A percentile compares a stretch with the other conserved stretches of the same genome.
These are phyloP conservation scores for Galleria mellonella DNA, from an alignment of 1,140 invertebrate genomes.

Conservation along the genomic window DNA sequence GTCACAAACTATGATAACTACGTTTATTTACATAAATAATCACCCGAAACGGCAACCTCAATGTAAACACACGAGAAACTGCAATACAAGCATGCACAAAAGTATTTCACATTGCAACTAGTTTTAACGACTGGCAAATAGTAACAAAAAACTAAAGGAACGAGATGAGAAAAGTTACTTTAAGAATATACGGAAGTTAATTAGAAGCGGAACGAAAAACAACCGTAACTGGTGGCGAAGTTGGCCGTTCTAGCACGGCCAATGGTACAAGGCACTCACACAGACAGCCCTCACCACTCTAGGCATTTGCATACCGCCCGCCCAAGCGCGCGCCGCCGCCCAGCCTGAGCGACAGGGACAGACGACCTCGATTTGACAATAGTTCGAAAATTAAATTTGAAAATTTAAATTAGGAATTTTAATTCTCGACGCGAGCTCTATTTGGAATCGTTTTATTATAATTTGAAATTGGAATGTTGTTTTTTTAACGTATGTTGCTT, in stretches of 20 bases:
- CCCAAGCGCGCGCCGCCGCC: conserved; percentile 68
- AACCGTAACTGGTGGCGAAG: conserved; percentile 73
- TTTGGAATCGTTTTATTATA: background rate
- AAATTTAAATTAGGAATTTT: conserved; percentile 5
- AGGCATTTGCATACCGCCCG: conserved; percentile 72
- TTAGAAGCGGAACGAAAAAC: conserved; percentile 72
- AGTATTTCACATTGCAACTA: conserved; percentile 21
- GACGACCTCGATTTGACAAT: conserved; percentile 42
- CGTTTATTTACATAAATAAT: conserved; percentile 51
- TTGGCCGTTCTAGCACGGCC: conserved; percentile 69
- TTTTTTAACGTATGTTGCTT: conserved; percentile 5
- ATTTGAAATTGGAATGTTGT: conserved; percentile 5
- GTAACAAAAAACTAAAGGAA: conserved; percentile 42
- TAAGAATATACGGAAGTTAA: conserved; percentile 72
- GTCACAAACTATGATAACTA: conserved; percentile 31
- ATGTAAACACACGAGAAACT: conserved; percentile 51
- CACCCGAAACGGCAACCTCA: conserved; percentile 27
- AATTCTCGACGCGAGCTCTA: background rate
- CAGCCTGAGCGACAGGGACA: conserved; percentile 63
- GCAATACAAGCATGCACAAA: conserved; percentile 5
- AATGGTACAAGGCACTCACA: conserved; percentile 69
- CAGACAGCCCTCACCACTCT: conserved; percentile 46
- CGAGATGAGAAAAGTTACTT: conserved; percentile 72
- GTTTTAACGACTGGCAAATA: conserved; percentile 34
- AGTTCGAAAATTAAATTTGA: conserved; percentile 33